phyloP scores from a whole-genome alignment of 2,888 invertebrate species.

The Saturnia japonica region DNA sequence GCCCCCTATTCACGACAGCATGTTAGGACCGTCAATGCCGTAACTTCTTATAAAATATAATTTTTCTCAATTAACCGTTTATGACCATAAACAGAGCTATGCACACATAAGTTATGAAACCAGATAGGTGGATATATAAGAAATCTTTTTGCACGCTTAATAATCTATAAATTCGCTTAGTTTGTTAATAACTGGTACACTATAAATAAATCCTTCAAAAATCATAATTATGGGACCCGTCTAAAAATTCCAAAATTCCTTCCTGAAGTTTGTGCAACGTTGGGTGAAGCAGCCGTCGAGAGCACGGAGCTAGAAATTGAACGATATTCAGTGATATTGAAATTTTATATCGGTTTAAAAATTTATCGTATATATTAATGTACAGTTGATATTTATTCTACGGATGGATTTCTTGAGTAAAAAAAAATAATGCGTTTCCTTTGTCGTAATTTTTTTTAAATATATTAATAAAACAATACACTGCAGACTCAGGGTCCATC shows the following conservation, averaged over 20 bases:
- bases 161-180: too few relatives aligned
- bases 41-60: too few relatives aligned
- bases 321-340: slow-evolving; percentile 22
- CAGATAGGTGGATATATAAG: neutral
- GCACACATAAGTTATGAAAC: neutral
- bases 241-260: neutral
- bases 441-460: neutral
- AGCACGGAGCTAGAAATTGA: slow-evolving; percentile 21
- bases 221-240: neutral
- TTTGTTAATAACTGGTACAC: too few relatives aligned
- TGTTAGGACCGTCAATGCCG: too few relatives aligned
- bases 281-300: slow-evolving; percentile 12
- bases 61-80: too few relatives aligned
- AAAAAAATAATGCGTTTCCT: neutral
- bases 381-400: slow-evolving; percentile 15
- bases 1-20: too few relatives aligned
- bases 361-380: slow-evolving; percentile 22
- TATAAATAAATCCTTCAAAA: neutral
- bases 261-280: slow-evolving; percentile 12
- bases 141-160: too few relatives aligned
- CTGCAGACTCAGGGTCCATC: too few relatives aligned
- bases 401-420: neutral
- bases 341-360: slow-evolving; percentile 18
- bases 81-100: too few relatives aligned
- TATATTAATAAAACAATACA: too few relatives aligned